Percentiles rank a stretch among this genome's conserved stretches.
Evolutionary conservation across 2,888 invertebrate genomes (phyloP).

Genomic region (Hydriomena furcata): DNA sequence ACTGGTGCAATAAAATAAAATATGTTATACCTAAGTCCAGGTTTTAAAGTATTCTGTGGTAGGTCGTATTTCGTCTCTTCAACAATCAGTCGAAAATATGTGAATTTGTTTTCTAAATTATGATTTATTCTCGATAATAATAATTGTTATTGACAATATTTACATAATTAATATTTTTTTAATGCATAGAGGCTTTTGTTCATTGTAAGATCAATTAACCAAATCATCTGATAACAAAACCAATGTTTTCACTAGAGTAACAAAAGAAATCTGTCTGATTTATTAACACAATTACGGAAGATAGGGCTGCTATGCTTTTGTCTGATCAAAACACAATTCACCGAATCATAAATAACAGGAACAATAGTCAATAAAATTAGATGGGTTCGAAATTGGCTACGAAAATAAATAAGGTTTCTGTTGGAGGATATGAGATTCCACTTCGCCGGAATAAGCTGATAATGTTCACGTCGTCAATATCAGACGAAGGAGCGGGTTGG

Average conservation of each 20-base stretch:
- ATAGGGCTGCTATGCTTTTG: constrained; percentile 66
- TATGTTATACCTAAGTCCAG: no score
- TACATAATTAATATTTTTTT: no score
- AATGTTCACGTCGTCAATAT: constrained; percentile 46
- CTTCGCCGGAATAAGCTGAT: constrained; percentile 53
- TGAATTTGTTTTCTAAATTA: no score
- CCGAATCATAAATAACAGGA: constrained; percentile 76
- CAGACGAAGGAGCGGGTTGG: constrained; percentile 30
- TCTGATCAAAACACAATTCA: constrained; percentile 74
- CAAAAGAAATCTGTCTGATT: constrained; percentile 72
- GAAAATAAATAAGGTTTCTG: constrained; percentile 62
- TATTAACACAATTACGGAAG: constrained; percentile 70
- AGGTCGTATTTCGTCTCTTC: no score
- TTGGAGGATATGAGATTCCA: constrained; percentile 52
- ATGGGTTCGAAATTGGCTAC: constrained; percentile 62
- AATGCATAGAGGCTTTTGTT: no score
- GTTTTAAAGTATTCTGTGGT: no score
- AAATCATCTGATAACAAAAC: constrained; percentile 23
- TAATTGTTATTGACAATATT: no score
- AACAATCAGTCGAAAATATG: no score
- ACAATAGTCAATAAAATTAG: constrained; percentile 79
- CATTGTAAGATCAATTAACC: constrained; percentile 10
- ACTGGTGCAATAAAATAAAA: no score
- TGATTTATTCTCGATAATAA: no score
- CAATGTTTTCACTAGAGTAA: constrained; percentile 40